Base-by-base conservation (phyloP, 2,888 invertebrate genomes). In the Dryomyza anilis region DNA sequence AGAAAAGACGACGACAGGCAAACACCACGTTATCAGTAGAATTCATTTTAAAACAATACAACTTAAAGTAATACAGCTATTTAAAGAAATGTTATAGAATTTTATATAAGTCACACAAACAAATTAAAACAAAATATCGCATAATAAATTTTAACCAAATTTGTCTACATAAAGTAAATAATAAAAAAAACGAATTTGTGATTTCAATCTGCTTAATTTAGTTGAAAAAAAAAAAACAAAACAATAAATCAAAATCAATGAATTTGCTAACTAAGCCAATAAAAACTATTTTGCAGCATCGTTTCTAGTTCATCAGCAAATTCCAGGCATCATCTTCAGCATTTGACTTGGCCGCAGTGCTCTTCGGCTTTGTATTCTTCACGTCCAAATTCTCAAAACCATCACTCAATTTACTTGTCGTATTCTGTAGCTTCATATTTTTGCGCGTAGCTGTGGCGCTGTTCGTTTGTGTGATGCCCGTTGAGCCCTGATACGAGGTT, bases 301-400 rank as follows among this genome's bases (percentile, higher is more conserved):
- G 1, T 29, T 53, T 8, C 16, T 83, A 89, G 73, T 87, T 86
- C 80, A 87, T 87, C 69, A 88, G 78, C 77, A 86, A 85, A 74
- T 87, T 85, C 88, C 88, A 88, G 48, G 87, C 84, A 75, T 87
- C 87, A 74, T 88, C 88, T 71, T 88, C 88, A 60, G 86, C 86
- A 80, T 83, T 86, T 23, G 75, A 65, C 65, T 79, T 80, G 7
- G 60, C 70, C 29, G 55, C 64, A 2, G 70, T 46, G 23, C 64
- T 61, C 68, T 77, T 78, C 2, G 77, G 50, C 65, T 82, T 82
- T 0, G 76, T 74, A 69, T 75, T 78, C 73, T 83, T 83, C 12
- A 84, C 80, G 71, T 84, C 84, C 64, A 84, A 74, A 64, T 69
- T 76, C 33, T 78, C 80, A 33, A 83, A 82, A 27, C 79, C 80